These are phyloP conservation scores for Toxotes chatareus DNA, from an alignment of 2,113 vertebrate species.

Conservation along the genomic window DNA sequence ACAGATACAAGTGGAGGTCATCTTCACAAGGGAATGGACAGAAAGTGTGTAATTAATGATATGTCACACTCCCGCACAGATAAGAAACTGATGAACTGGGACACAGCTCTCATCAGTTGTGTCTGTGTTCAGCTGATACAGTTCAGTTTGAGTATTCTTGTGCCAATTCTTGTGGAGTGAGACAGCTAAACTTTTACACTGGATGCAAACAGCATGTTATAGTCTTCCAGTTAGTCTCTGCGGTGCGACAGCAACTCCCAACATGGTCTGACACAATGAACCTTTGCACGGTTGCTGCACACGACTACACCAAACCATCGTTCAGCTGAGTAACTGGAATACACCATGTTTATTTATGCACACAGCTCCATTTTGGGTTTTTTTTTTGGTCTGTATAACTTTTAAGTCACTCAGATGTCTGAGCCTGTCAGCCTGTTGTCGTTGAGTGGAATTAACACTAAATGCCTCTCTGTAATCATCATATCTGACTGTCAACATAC, in stretches of 20 bases:
- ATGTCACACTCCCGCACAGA: not conserved
- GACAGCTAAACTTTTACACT: not conserved
- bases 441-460: not conserved
- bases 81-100: not conserved
- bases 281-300: too few relatives aligned
- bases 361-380: too few relatives aligned
- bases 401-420: not conserved
- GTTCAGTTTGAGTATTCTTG: not conserved
- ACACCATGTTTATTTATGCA: not conserved
- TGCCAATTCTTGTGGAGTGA: not conserved
- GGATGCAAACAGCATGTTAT: not conserved
- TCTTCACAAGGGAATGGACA: not conserved
- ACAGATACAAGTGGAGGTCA: not conserved
- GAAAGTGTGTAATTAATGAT: not conserved
- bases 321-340: not conserved
- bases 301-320: not conserved
- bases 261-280: not conserved
- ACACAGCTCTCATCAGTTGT: not conserved
- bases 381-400: not conserved
- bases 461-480: not conserved
- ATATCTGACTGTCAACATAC: not conserved
- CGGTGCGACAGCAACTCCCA: not conserved
- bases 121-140: not conserved
- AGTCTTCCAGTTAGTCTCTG: slow-evolving; percentile 11
- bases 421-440: not conserved